Percentiles rank a stretch among this genome's conserved stretches.
These are phyloP conservation scores for Hycleus cichorii DNA, from an alignment of 1,140 invertebrate genomes.

Conservation along the genomic window DNA sequence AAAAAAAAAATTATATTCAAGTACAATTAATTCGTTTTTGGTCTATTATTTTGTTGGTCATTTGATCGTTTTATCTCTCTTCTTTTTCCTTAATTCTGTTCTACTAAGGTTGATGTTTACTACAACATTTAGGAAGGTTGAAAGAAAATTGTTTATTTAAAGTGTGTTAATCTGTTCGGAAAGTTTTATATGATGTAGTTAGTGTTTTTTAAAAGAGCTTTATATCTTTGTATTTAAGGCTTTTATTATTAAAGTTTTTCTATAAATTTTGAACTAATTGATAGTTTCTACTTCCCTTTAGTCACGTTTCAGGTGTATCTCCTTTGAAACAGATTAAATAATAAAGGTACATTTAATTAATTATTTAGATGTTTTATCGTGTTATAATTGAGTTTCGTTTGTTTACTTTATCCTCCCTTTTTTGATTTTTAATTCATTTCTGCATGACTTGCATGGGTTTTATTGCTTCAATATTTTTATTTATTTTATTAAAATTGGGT, in stretches of 20 bases:
- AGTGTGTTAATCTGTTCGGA: constrained; percentile 12
- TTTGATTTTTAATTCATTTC: neutral
- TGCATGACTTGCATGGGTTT: no score
- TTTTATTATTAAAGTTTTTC: constrained; percentile 1
- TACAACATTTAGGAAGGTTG: no score
- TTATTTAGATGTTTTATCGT: neutral
- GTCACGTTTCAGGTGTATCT: no score
- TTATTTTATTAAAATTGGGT: neutral
- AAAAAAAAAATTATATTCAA: no score
- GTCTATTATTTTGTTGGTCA: no score
- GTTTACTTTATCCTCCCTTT: neutral
- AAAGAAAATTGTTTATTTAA: neutral
- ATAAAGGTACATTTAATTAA: neutral
- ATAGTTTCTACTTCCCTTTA: no score
- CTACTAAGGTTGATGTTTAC: no score
- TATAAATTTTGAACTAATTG: neutral
- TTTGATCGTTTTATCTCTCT: no score
- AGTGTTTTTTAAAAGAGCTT: constrained; percentile 11
- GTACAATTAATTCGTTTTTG: no score
- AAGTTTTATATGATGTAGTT: constrained; percentile 10
- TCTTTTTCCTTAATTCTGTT: no score
- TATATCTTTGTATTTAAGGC: constrained; percentile 13
- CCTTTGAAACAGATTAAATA: no score
- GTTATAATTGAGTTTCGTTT: neutral
- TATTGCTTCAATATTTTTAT: neutral